Conservation (phyloP, 2,113 vertebrate species). For the Mesoclemmys tuberculata region DNA sequence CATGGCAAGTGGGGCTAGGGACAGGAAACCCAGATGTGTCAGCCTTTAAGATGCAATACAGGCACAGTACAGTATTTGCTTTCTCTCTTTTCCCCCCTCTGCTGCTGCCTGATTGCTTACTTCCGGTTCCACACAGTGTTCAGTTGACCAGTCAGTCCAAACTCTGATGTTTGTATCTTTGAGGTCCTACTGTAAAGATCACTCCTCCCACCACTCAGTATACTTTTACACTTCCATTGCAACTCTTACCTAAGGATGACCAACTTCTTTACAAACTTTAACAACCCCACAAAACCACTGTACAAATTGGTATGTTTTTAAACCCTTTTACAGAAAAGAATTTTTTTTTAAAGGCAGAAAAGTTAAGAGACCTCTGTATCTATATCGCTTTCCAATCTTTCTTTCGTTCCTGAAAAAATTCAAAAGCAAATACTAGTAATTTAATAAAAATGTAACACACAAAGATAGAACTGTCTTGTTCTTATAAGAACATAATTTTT, state of each 20-base stretch:
- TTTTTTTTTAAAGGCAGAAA: background rate
- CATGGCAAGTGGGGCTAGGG: too few relatives aligned
- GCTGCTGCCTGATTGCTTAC: too few relatives aligned
- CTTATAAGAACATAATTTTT: background rate
- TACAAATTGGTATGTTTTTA: background rate
- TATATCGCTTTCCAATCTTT: background rate
- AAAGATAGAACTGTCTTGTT: background rate
- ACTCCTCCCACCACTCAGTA: background rate
- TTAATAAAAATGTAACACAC: background rate
- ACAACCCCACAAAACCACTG: background rate
- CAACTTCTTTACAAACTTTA: background rate
- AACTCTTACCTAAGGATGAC: background rate
- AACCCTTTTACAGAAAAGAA: background rate
- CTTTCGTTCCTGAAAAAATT: background rate
- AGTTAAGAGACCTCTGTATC: background rate
- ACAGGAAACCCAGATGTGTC: too few relatives aligned
- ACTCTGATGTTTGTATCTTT: too few relatives aligned
- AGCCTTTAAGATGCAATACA: too few relatives aligned
- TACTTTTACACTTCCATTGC: background rate
- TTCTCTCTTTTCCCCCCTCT: too few relatives aligned
- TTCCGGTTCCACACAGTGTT: too few relatives aligned
- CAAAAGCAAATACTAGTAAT: background rate
- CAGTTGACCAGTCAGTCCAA: too few relatives aligned
- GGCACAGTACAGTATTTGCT: too few relatives aligned
- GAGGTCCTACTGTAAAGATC: background rate